Evolutionary conservation across 2,113 vertebrate species (phyloP).

Genomic region (Proteles cristata): DNA sequence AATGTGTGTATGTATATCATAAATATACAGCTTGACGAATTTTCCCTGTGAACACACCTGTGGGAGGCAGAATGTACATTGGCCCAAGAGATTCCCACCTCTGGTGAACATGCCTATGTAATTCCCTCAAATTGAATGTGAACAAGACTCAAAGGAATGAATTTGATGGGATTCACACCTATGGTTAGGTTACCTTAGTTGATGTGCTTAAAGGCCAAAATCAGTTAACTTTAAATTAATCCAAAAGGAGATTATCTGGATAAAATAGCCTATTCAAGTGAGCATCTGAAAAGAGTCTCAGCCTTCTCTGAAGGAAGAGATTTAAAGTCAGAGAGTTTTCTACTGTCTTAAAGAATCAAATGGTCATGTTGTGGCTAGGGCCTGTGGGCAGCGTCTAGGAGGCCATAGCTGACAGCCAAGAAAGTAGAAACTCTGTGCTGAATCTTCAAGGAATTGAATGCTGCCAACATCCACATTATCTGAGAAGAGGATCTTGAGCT

Average conservation of each 20-base stretch:
- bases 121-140: neutral
- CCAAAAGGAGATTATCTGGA: neutral
- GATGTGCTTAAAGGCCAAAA: neutral
- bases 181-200: neutral
- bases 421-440: neutral
- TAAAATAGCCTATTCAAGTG: neutral
- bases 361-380: neutral
- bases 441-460: neutral
- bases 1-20: neutral
- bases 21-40: neutral
- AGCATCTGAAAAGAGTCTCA: neutral
- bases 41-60: neutral
- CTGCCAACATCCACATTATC: fast-evolving
- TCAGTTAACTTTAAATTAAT: neutral
- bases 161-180: neutral
- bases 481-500: neutral
- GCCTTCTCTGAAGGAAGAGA: neutral
- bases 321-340: neutral
- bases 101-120: neutral
- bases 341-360: neutral
- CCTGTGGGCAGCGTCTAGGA: neutral
- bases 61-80: neutral
- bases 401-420: neutral
- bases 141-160: neutral
- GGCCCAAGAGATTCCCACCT: neutral